Conservation (phyloP, 2,113 vertebrate species). For the Alces alces region DNA sequence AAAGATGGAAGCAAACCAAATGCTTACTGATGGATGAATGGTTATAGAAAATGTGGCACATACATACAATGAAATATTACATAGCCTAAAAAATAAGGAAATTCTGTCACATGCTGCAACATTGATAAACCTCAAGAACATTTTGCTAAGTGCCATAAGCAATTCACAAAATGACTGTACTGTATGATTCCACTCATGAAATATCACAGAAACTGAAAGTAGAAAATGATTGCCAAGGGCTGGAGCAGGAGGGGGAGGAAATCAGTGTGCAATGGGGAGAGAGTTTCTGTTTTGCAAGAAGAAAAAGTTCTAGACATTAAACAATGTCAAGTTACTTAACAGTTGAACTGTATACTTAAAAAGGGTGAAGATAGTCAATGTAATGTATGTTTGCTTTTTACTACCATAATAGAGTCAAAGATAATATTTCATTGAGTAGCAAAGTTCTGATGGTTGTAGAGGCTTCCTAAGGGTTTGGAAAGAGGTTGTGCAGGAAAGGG, state of each 20-base stretch:
- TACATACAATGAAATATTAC: not conserved
- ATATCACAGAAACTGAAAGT: not conserved
- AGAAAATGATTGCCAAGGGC: not conserved
- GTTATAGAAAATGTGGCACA: not conserved
- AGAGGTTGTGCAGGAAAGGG: not conserved
- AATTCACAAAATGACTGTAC: not conserved
- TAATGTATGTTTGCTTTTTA: not conserved
- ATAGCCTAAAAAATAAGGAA: not conserved
- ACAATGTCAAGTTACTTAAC: not conserved
- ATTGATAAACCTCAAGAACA: not conserved
- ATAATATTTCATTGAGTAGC: not conserved
- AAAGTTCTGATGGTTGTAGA: not conserved
- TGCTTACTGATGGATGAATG: fast-evolving
- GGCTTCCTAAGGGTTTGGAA: not conserved
- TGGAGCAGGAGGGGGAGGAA: not conserved
- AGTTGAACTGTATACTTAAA: not conserved
- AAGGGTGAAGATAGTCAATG: not conserved
- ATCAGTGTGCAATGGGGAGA: not conserved
- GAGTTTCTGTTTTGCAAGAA: not conserved
- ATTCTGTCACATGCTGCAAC: not conserved
- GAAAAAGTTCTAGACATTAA: not conserved
- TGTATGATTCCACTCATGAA: not conserved
- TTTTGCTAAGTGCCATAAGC: not conserved
- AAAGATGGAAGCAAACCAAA: not conserved
- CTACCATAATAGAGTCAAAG: not conserved